Conservation (phyloP, 2,113 vertebrate species). For the Martes martes region DNA sequence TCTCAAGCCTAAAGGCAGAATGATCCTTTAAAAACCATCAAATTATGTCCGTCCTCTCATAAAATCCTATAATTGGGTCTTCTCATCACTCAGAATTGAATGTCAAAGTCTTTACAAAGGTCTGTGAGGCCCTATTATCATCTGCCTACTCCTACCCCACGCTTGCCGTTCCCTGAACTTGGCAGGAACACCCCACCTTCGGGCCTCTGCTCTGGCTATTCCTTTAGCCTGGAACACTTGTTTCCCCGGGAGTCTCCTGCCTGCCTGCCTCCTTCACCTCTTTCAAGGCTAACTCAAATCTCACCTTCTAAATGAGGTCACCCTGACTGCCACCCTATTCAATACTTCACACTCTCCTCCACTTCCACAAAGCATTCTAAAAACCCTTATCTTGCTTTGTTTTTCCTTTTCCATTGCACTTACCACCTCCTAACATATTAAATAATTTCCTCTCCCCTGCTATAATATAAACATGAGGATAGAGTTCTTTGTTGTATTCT, state of each 20-base stretch:
- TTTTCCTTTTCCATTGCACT: background rate
- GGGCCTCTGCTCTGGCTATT: too few relatives aligned
- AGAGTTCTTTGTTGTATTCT: background rate
- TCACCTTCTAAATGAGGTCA: background rate
- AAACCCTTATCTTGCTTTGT: background rate
- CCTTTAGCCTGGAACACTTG: too few relatives aligned
- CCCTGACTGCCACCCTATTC: background rate
- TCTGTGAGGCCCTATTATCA: background rate
- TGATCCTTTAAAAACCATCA: background rate
- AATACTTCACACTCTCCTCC: background rate
- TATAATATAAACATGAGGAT: background rate
- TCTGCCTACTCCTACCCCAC: background rate
- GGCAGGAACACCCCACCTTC: fast-evolving
- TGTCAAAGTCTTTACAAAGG: background rate
- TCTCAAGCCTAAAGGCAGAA: background rate
- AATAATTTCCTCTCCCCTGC: background rate
- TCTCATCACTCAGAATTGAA: background rate
- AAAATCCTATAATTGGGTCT: background rate
- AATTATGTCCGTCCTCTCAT: background rate
- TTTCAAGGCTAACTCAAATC: background rate
- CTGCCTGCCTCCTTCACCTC: background rate
- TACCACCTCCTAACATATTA: background rate
- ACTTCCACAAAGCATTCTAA: background rate
- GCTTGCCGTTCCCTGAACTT: background rate
- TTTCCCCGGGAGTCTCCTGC: background rate